These are phyloP conservation scores for Carcharodon carcharias DNA, from an alignment of 2,797 vertebrate genomes.

Conservation along the genomic window DNA sequence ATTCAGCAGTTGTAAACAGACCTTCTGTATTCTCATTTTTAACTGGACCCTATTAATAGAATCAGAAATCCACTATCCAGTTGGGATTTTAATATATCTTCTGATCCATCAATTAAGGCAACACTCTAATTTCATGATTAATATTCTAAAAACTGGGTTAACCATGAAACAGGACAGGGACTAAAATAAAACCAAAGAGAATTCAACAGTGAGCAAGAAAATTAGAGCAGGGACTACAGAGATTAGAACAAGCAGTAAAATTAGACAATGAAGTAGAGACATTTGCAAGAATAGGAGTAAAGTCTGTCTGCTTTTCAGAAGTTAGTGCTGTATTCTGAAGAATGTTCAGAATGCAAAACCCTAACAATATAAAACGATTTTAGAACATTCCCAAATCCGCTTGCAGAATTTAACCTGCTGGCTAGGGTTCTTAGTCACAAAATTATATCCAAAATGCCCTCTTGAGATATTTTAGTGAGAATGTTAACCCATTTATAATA, in stretches of 20 bases:
- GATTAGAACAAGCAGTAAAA: conserved; percentile 2
- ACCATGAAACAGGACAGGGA: neutral
- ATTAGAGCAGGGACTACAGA: neutral
- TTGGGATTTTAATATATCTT: neutral
- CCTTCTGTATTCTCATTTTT: neutral
- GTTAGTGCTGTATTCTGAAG: neutral
- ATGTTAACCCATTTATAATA: neutral
- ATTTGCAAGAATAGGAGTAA: neutral
- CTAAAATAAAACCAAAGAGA: neutral
- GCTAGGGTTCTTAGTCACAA: neutral
- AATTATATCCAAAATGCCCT: neutral
- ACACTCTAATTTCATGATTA: neutral
- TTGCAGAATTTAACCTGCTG: neutral
- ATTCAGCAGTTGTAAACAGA: neutral
- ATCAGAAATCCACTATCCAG: neutral
- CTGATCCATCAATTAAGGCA: neutral
- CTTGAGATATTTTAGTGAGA: neutral
- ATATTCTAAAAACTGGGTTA: neutral
- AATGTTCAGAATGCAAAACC: neutral
- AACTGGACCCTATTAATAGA: neutral
- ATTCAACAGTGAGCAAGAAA: neutral
- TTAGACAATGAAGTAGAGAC: neutral
- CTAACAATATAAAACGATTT: neutral
- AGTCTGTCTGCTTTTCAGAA: neutral
- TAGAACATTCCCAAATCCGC: neutral